Conservation (phyloP, 2,113 vertebrate species). For the Cichladusa arquata region DNA sequence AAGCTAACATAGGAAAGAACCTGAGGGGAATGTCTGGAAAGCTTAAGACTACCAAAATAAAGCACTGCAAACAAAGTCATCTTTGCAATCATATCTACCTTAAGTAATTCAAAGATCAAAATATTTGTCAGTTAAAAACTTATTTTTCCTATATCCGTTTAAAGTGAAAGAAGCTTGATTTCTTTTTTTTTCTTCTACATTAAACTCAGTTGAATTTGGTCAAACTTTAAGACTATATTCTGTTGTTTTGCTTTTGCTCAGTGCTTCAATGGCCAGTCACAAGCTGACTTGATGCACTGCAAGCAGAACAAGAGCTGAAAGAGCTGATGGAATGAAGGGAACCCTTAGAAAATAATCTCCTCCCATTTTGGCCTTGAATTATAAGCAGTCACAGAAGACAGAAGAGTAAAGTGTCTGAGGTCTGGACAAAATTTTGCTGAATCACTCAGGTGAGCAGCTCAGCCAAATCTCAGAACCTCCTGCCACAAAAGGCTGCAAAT, state of each 20-base stretch:
- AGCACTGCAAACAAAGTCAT: background rate
- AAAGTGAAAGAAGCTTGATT: background rate
- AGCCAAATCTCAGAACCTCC: background rate
- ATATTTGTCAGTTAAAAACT: background rate
- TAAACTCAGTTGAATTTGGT: background rate
- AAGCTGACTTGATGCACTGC: background rate
- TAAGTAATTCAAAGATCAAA: background rate
- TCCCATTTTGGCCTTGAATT: background rate
- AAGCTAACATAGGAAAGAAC: background rate
- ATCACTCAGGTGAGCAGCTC: background rate
- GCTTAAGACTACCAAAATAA: background rate
- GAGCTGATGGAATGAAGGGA: background rate
- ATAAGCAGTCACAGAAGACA: background rate
- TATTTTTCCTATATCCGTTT: background rate
- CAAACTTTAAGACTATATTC: background rate
- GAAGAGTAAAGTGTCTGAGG: background rate
- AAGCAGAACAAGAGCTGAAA: background rate
- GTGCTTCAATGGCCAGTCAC: background rate
- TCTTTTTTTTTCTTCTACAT: background rate
- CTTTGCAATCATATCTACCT: background rate
- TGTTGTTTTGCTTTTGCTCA: background rate
- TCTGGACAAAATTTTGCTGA: constrained; percentile 16
- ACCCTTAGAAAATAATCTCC: background rate
- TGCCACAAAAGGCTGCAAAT: background rate
- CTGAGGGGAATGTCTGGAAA: background rate